These are phyloP conservation scores for Dendropsophus ebraccatus DNA, from an alignment of 2,113 vertebrate genomes.

Conservation along the genomic window DNA sequence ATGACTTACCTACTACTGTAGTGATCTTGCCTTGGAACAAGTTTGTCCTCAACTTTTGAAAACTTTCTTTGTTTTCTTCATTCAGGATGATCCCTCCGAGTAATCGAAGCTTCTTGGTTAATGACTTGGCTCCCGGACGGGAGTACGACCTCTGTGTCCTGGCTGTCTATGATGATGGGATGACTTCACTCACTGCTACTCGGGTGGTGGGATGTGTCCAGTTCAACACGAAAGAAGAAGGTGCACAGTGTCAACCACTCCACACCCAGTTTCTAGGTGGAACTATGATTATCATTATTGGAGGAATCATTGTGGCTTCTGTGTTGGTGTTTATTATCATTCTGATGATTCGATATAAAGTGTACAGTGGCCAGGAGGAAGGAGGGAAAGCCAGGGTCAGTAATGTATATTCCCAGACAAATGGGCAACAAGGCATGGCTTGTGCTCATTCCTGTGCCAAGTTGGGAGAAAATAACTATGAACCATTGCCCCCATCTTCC, in stretches of 20 bases:
- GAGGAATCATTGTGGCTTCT: slow-evolving; percentile 92
- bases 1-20: no score
- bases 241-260: slow-evolving; percentile 83
- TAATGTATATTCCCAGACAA: slow-evolving; percentile 86
- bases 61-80: neutral
- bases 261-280: slow-evolving; percentile 91
- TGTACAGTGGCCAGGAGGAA: slow-evolving; percentile 78
- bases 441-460: slow-evolving; percentile 71
- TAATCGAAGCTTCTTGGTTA: slow-evolving; percentile 88
- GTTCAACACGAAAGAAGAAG: slow-evolving; percentile 82
- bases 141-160: slow-evolving; percentile 92
- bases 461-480: slow-evolving; percentile 72
- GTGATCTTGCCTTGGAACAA: neutral
- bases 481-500: slow-evolving; percentile 56
- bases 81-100: slow-evolving; percentile 90
- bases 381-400: slow-evolving; percentile 73
- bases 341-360: slow-evolving; percentile 94
- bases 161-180: slow-evolving; percentile 88
- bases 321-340: slow-evolving; percentile 95
- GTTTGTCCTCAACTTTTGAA: neutral
- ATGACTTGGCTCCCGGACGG: slow-evolving; percentile 86
- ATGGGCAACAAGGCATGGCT: slow-evolving; percentile 72
- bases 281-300: slow-evolving; percentile 96
- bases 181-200: slow-evolving; percentile 82
- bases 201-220: slow-evolving; percentile 88